Base-by-base conservation (phyloP, 2,113 vertebrate genomes). In the Setophaga coronata region DNA sequence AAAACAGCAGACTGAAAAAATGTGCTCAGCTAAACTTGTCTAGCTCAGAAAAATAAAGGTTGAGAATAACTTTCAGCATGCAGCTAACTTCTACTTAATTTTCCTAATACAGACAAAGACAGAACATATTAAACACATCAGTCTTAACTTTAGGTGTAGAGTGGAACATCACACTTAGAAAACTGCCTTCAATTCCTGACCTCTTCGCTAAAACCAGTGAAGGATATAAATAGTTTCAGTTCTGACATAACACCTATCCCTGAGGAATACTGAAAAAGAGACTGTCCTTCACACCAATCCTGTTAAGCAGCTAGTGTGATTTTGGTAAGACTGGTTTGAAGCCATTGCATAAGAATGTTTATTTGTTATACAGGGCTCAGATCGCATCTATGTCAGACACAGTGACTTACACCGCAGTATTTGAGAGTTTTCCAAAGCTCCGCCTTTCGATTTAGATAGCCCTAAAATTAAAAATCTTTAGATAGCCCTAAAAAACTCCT, bases 1-100 rank as follows among this genome's bases (percentile, higher is more conserved):
- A 93, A 96, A 95, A 83, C 51, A 95, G 51, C 9, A 79, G 64
- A 57, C 69, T 71, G 43, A 91, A 95, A 93, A 95, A 67, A 64
- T 16, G 20, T 14, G 80, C 65, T 82, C 67, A 89, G 38, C 72
- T 87, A 71, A 54, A 78, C 48, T 64, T 54, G 42, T n/a, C 54
- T 56, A 47, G 47, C 42, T 87, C 61, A 84, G 80, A 81, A 95
- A 95, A 94, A 86, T 6, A 83, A 77, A 90, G 26, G 54, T 7
- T 51, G 34, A 90, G 87, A 93, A 81, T 58, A 66, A 89, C 57
- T 69, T 94, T 90, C 76, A 95, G 43, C 43, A 60, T 43, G 40
- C n/a, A 94, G 73, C 40, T 89, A 84, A 84, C 13, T 60, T 11
- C 64, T 66, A 70, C n/a, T 88, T 83, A 72, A 72, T 87, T 78